These are phyloP conservation scores for Metalampra italica DNA, from an alignment of 2,888 invertebrate species.

Conservation along the genomic window DNA sequence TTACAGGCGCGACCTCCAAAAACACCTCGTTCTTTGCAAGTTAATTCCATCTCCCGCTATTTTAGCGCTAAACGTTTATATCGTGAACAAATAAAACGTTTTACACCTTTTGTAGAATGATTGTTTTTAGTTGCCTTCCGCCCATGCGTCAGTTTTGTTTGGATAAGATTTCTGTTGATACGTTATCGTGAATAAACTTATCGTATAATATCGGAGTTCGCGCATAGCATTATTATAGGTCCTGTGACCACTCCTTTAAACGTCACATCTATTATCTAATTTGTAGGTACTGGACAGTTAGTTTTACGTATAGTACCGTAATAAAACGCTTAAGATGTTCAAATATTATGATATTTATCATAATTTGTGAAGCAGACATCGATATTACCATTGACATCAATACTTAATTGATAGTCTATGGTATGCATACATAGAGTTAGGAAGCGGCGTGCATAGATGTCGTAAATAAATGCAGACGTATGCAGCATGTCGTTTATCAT, in stretches of 20 bases:
- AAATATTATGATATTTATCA: neutral
- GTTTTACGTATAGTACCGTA: no score
- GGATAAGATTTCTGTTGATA: constrained; percentile 33
- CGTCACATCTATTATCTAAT: no score
- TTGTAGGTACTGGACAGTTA: no score
- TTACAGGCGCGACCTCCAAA: constrained; percentile 45
- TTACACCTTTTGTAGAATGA: constrained; percentile 45
- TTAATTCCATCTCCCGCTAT: constrained; percentile 43
- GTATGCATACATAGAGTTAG: constrained; percentile 12
- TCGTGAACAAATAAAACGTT: constrained; percentile 37
- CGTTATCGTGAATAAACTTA: neutral
- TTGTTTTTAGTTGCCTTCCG: constrained; percentile 47
- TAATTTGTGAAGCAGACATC: constrained; percentile 1
- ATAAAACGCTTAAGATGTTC: neutral
- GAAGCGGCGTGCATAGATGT: constrained; percentile 25
- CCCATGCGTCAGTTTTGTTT: constrained; percentile 23
- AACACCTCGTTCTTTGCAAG: constrained; percentile 33
- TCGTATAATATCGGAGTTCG: neutral
- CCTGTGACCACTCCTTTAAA: no score
- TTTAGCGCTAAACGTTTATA: constrained; percentile 34
- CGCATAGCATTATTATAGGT: neutral
- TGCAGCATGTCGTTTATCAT: constrained; percentile 59
- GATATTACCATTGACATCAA: constrained; percentile 1
- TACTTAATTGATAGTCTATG: constrained; percentile 2
- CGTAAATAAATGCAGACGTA: constrained; percentile 45